Evolutionary conservation across 1,140 invertebrate species (phyloP).

Genomic region (Formica selysi): DNA sequence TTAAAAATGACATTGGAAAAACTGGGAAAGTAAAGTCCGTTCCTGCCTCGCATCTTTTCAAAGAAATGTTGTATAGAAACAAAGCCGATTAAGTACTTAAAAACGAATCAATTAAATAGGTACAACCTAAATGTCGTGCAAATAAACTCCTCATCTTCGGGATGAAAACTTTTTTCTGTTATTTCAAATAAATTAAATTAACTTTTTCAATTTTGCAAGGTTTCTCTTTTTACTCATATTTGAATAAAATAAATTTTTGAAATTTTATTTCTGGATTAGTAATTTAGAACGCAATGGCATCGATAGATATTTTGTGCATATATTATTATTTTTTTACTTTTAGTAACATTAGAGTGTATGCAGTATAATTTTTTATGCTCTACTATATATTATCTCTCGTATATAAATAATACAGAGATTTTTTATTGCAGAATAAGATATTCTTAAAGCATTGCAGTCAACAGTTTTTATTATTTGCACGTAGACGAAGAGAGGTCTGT

Average conservation of each 20-base stretch:
- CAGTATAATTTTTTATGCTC: background rate
- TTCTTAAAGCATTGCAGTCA: conserved; percentile 36
- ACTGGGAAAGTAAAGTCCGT: conserved; percentile 29
- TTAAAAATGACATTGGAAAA: conserved; percentile 41
- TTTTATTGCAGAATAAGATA: background rate
- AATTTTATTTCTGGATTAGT: background rate
- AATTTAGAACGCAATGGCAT: background rate
- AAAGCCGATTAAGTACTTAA: conserved; percentile 71
- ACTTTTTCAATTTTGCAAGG: background rate
- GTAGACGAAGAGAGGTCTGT: conserved; percentile 31
- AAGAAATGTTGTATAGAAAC: conserved; percentile 54
- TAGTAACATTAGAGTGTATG: background rate
- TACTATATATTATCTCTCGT: background rate
- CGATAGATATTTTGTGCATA: background rate
- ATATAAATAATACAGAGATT: background rate
- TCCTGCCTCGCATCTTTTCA: conserved; percentile 42
- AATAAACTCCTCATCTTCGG: conserved; percentile 35
- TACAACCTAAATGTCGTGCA: conserved; percentile 50
- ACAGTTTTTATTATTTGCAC: conserved; percentile 38
- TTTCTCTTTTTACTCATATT: background rate
- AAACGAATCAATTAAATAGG: conserved; percentile 62
- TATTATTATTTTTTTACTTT: background rate
- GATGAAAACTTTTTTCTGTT: background rate
- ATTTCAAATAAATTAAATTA: background rate
- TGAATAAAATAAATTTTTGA: background rate